Evolutionary conservation across 2,888 invertebrate genomes (phyloP), one percentile per base, ranked within the genome.

Genomic region (Encarsia formosa): DNA sequence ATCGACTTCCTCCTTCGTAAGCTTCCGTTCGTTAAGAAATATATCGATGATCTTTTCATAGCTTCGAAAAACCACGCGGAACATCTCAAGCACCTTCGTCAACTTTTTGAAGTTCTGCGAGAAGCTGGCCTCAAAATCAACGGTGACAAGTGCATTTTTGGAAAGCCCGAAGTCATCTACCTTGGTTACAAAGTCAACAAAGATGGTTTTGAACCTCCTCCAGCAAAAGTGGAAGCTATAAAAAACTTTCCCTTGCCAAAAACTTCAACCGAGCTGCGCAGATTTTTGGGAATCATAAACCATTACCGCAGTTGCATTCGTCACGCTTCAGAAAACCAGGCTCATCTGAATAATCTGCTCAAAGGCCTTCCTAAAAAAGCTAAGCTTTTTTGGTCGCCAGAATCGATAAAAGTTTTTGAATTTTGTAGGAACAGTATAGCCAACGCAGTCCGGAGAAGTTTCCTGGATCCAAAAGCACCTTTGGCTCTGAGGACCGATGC

Each of bases 31-130:
- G 16, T 29, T 2, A 57, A 42, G 20, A 49, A 37, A 0, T 60
- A 61, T 26, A 45, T 62, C 5, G 60, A 62, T 42, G 60, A 63
- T 46, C 49, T 61, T 8, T 34, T 60, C 0, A 37, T 61, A 1
- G 54, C 56, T 5, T 63, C 59, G 3, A 15, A 29, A 1, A 8
- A 5, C 2, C 52, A 55, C 18, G 15, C 50, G 5, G 40, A 53
- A n/a, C 59, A 60, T 26, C 29, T 52, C 3, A 5, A 23, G 5
- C 26, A 41, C 23, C 31, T 23, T 3, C n/a, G 15, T 1, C 6
- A 4, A 13, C 3, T 40, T 3, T 26, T 24, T 11, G 16, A 16
- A 5, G 16, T 8, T 2, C 40, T 40, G 4, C 4, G 15, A 3
- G 16, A 11, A 6, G 6, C 9, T 5, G 15, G 16, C 5, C 40